Evolutionary conservation across 1,140 invertebrate species (phyloP).

Genomic region (Octopus bimaculoides): DNA sequence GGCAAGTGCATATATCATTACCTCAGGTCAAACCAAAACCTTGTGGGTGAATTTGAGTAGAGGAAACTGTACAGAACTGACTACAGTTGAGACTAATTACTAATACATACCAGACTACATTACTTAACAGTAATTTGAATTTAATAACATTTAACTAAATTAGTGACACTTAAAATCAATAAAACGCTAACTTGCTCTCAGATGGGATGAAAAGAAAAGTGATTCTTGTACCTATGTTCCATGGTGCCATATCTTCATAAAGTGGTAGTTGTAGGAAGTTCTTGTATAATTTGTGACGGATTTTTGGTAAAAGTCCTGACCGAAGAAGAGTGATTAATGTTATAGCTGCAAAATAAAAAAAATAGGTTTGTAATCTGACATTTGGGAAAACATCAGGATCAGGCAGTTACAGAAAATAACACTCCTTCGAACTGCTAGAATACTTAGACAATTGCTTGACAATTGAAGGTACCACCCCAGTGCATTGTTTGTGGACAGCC

Average conservation of each 20-base stretch:
- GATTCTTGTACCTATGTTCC: constrained; percentile 22
- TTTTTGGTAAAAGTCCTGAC: constrained; percentile 20
- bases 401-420: not conserved
- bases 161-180: too few species aligned
- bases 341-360: constrained; percentile 19
- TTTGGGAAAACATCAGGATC: not conserved
- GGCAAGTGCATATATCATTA: too few species aligned
- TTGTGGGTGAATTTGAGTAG: too few species aligned
- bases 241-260: constrained; percentile 28
- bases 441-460: not conserved
- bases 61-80: too few species aligned
- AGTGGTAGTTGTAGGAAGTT: constrained; percentile 24
- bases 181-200: too few species aligned
- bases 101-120: too few species aligned
- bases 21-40: too few species aligned
- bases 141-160: too few species aligned
- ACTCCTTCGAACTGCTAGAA: not conserved
- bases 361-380: not conserved
- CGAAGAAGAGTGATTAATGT: constrained; percentile 22
- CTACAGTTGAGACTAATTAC: too few species aligned
- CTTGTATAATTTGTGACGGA: constrained; percentile 17
- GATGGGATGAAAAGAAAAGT: too few species aligned
- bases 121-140: too few species aligned
- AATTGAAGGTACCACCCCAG: not conserved
- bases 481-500: not conserved